Base-by-base conservation (phyloP, 2,113 vertebrate genomes). In the Anseranas semipalmata region DNA sequence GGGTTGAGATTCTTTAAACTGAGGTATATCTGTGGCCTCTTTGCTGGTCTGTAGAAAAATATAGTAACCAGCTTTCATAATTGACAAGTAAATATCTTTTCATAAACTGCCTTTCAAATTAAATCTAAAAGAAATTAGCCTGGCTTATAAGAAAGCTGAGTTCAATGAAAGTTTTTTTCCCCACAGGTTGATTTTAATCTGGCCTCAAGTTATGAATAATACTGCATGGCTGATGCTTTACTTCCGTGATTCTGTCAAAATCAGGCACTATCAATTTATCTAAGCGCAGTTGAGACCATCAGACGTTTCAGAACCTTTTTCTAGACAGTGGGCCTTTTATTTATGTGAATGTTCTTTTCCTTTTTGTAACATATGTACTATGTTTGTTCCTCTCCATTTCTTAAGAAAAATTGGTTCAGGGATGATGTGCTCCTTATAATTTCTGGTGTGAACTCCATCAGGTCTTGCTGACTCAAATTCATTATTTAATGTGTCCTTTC, bases 141-240 rank as follows among this genome's bases (percentile, higher is more conserved):
- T 82, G 46, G 12, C 20, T 82, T 91, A 45, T 62, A 53, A 74
- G 93, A 82, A 48, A 41, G 0, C 12, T 75, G n/a, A 92, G 87
- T 90, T 90, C 32, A 74, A 6, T 58, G 58, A 63, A 13, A 20
- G 2, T 11, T 35, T 86, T 81, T 53, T 6, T 22, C 21, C 41
- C 74, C 13, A 71, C 27, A 74, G 41, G 37, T 59, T 95, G 43
- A 66, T 95, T 91, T 92, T 79, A 93, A 93, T 82, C 70, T 71
- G 52, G 32, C 28, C 32, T 89, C 35, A 59, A 85, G 74, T 90
- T 87, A 91, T 62, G 78, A 91, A 39, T 62, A 90, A 91, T 77
- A 70, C 32, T 50, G 25, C n/a, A 59, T 48, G 30, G 55, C 68
- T 84, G 72, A 71, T 81, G 66, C 55, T 83, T 87, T 62, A n/a